A percentile compares a stretch with the other conserved stretches of the same genome.
phyloP scores from a whole-genome alignment of 2,113 vertebrate genomes.

The Reinhardtius hippoglossoides region DNA sequence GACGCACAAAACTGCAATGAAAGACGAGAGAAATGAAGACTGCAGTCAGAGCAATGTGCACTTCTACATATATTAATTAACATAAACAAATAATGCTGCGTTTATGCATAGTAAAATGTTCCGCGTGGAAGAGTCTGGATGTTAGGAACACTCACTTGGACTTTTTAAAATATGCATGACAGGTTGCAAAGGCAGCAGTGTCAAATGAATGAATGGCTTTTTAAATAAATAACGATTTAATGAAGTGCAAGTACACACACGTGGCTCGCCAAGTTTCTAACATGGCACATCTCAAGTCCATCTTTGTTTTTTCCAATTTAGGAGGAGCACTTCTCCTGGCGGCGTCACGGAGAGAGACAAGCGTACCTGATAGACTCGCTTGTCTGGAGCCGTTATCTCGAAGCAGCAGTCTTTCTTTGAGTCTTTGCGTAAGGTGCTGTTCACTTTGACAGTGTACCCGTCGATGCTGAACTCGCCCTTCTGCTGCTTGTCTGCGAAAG shows the following conservation, averaged over 20 bases:
- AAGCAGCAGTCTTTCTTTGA: slow-evolving; percentile 97
- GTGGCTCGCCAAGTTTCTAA: slow-evolving; percentile 22
- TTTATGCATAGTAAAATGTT: slow-evolving; percentile 72
- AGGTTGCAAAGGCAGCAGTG: slow-evolving; percentile 53
- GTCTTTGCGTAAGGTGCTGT: slow-evolving; percentile 92
- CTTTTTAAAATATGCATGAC: slow-evolving; percentile 52
- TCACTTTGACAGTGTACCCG: slow-evolving; percentile 92
- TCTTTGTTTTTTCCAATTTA: slow-evolving; percentile 28
- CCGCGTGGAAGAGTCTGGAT: slow-evolving; percentile 52
- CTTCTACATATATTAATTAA: slow-evolving; percentile 66
- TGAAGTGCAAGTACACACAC: slow-evolving; percentile 39
- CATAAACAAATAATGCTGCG: slow-evolving; percentile 74
- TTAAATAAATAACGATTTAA: slow-evolving; percentile 48
- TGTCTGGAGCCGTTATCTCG: slow-evolving; percentile 95
- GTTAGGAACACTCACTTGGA: slow-evolving; percentile 58
- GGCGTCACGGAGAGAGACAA: slow-evolving; percentile 50
- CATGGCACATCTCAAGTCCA: slow-evolving; percentile 22
- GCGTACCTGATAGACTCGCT: slow-evolving; percentile 94
- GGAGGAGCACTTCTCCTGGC: not conserved
- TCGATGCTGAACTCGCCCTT: slow-evolving; percentile 96
- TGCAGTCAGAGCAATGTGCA: slow-evolving; percentile 53
- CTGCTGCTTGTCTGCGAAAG: slow-evolving; percentile 96
- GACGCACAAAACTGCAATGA: slow-evolving; percentile 92
- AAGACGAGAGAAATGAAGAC: slow-evolving; percentile 54
- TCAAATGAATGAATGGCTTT: slow-evolving; percentile 59